Evolutionary conservation across 2,113 vertebrate species (phyloP).

Genomic region (Plestiodon gilberti): DNA sequence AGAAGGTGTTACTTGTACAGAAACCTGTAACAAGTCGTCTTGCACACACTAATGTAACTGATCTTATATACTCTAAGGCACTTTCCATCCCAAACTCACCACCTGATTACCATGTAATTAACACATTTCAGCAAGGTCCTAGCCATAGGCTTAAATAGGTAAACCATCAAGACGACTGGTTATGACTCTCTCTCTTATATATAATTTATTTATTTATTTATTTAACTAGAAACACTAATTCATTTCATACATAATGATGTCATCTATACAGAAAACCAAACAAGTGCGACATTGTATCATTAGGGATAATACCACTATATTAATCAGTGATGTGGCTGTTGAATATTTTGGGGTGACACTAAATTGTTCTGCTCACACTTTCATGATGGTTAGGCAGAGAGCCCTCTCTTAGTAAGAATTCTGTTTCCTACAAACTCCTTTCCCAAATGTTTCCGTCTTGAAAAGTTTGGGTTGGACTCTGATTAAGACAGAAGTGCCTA

Average conservation of each 20-base stretch:
- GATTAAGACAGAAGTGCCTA: not conserved
- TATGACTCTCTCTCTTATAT: no score
- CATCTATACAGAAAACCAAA: constrained; percentile 58
- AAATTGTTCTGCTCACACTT: not conserved
- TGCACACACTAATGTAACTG: no score
- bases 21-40: no score
- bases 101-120: no score
- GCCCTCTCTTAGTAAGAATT: not conserved
- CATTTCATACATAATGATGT: constrained; percentile 62
- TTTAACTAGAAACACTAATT: not conserved
- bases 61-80: no score
- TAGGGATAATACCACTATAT: constrained; percentile 41
- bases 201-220: not conserved
- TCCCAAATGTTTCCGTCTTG: not conserved
- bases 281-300: constrained; percentile 57
- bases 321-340: not conserved
- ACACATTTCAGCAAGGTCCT: no score
- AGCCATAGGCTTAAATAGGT: no score
- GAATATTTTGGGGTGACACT: not conserved
- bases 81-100: no score
- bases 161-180: no score
- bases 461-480: not conserved
- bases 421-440: not conserved
- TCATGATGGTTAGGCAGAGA: not conserved
- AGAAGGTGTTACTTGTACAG: no score